Base-by-base conservation (phyloP, 2,797 vertebrate genomes). In the Catostomus latipinnis region DNA sequence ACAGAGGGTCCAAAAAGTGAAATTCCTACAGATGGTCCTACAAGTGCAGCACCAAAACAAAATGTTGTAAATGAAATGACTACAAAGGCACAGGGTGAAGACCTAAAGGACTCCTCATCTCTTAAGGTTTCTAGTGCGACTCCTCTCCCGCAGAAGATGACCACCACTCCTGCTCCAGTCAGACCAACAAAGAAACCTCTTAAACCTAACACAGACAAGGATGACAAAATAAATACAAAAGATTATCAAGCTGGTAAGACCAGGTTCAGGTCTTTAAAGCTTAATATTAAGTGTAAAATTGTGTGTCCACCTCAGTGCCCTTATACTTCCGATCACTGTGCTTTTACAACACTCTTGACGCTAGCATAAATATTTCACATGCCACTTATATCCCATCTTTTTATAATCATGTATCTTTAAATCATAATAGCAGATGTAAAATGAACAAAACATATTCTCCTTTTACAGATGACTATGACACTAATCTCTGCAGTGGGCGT, bases 401-500 rank as follows among this genome's bases (percentile, higher is more conserved):
- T 34, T 34, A 34, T 34, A 34, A 34, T 34, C 34, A 34, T 34
- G 34, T 34, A 34, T 34, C 4, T 71, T 9, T 10, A 52, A 57
- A 8, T 45, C 12, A 48, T 13, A 10, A 5, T 58, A 46, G 34
- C 34, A 34, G 34, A 34, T 34, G 34, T 34, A 34, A 34, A 34
- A 34, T 34, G 34, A 34, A 34, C 34, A 71, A n/a, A 43, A 14
- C 10, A 1, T n/a, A 53, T 70, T 1, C 13, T 34, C 43, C 49
- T 43, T 74, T 50, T 77, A 56, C 74, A 95, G 93, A 93, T 86
- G 90, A 81, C 85, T 93, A 96, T 0, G 95, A 96, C 79, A 94
- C 91, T 76, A 91, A 98, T 84, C 90, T 99, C 82, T 99, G 97
- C 80, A 97, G 92, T 0, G 96, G 96, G 6, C 93, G 90, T 52